Evolutionary conservation across 2,888 invertebrate genomes (phyloP).

Genomic region (Smittia sp.): DNA sequence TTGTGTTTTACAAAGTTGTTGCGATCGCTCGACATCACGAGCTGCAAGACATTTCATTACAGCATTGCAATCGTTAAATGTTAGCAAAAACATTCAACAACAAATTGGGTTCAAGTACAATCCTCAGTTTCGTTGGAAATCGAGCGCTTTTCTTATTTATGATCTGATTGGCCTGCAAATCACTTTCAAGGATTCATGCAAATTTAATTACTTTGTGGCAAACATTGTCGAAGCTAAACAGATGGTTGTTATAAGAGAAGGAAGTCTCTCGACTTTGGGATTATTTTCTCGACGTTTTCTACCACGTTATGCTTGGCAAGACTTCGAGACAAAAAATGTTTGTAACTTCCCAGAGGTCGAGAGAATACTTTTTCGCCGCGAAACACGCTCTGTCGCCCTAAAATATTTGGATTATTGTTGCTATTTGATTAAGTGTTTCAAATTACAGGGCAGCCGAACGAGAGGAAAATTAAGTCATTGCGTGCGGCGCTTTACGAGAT

Average conservation of each 20-base stretch:
- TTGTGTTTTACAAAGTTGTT: conserved; percentile 18
- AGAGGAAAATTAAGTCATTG: conserved; percentile 12
- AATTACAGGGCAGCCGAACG: background rate
- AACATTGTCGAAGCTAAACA: no score
- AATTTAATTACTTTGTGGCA: no score
- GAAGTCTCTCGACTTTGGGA: no score
- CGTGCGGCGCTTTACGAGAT: background rate
- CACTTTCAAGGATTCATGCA: conserved; percentile 10
- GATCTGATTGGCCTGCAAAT: background rate
- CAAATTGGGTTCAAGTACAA: conserved; percentile 26
- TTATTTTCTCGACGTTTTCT: no score
- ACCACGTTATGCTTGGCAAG: no score
- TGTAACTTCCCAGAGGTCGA: no score
- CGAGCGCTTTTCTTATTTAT: background rate
- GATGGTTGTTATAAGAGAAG: no score
- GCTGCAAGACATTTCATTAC: background rate
- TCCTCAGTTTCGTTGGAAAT: background rate
- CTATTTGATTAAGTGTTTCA: conserved; percentile 21
- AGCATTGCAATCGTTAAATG: background rate
- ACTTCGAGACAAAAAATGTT: no score
- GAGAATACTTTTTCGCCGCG: no score
- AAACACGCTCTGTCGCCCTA: background rate
- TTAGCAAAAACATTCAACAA: background rate
- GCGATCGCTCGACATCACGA: background rate
- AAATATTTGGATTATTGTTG: background rate